Evolutionary conservation across 2,888 invertebrate species (phyloP).

Genomic region (Bibio marci): DNA sequence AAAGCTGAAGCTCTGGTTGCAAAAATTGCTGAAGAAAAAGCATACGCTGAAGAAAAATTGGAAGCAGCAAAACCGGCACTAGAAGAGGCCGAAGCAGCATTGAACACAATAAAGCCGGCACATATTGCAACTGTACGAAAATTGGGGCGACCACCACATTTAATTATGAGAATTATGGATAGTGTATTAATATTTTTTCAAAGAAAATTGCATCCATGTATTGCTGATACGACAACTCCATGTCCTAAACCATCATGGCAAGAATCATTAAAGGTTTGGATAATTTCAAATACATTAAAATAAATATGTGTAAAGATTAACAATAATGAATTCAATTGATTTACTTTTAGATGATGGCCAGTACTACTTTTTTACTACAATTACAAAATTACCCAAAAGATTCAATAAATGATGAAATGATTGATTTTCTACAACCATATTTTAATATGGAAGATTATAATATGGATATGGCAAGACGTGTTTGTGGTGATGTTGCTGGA

Average conservation of each 20-base stretch:
- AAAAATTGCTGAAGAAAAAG: conserved; percentile 79
- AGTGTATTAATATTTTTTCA: conserved; percentile 87
- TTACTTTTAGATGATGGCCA: conserved; percentile 71
- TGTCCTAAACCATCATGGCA: conserved; percentile 93
- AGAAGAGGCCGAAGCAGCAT: conserved; percentile 85
- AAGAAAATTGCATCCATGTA: conserved; percentile 65
- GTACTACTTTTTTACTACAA: conserved; percentile 78
- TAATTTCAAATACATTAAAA: neutral
- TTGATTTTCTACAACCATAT: conserved; percentile 80
- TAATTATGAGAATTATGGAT: conserved; percentile 98
- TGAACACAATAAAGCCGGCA: conserved; percentile 92
- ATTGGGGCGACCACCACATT: conserved; percentile 84
- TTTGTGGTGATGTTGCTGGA: conserved; percentile 94
- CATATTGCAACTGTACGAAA: conserved; percentile 92
- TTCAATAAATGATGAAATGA: conserved; percentile 93
- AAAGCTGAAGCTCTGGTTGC: conserved; percentile 81
- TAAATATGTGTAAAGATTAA: no score
- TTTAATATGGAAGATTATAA: conserved; percentile 94
- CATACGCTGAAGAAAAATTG: conserved; percentile 75
- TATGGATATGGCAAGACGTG: conserved; percentile 89
- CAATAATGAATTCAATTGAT: no score
- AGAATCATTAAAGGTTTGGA: conserved; percentile 69
- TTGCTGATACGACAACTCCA: conserved; percentile 57
- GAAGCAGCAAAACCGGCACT: conserved; percentile 92
- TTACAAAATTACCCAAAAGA: conserved; percentile 92